Evolutionary conservation across 2,113 vertebrate genomes (phyloP).

Genomic region (Plotosus lineatus): DNA sequence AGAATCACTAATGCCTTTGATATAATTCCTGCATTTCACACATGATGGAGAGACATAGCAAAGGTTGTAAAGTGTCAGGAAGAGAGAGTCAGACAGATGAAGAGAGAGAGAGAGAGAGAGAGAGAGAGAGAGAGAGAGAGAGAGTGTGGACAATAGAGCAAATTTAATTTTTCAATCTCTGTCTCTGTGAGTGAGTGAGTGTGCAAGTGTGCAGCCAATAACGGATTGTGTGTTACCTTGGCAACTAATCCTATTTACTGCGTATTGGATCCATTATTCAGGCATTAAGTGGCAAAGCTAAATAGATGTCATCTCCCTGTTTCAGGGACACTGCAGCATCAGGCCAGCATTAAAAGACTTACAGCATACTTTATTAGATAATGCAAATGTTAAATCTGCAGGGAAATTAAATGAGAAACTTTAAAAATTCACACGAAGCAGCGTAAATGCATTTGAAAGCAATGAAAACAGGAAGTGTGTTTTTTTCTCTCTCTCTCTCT

Average conservation of each 20-base stretch:
- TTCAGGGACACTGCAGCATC: conserved; percentile 58
- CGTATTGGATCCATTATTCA: conserved; percentile 70
- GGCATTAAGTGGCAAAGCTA: conserved; percentile 64
- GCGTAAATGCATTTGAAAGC: neutral
- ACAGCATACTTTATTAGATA: conserved; percentile 31
- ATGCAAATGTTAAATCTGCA: conserved; percentile 19
- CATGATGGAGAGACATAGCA: neutral
- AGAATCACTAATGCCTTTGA: conserved; percentile 8
- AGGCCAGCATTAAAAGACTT: conserved; percentile 20
- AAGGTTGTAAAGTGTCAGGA: neutral
- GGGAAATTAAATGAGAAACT: conserved; percentile 9
- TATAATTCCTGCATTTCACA: neutral
- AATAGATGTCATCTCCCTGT: conserved; percentile 67
- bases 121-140: neutral
- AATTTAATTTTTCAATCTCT: conserved; percentile 56
- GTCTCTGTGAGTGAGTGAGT: conserved; percentile 49
- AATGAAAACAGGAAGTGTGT: neutral
- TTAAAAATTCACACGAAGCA: neutral
- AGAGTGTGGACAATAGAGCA: conserved; percentile 42
- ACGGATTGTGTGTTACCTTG: conserved; percentile 67
- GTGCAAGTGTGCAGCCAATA: conserved; percentile 35
- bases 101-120: neutral
- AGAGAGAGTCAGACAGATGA: conserved; percentile 14
- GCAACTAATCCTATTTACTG: conserved; percentile 74
- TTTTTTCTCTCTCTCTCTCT: neutral